phyloP scores from a whole-genome alignment of 2,113 vertebrate genomes.

The Scytalopus superciliaris region DNA sequence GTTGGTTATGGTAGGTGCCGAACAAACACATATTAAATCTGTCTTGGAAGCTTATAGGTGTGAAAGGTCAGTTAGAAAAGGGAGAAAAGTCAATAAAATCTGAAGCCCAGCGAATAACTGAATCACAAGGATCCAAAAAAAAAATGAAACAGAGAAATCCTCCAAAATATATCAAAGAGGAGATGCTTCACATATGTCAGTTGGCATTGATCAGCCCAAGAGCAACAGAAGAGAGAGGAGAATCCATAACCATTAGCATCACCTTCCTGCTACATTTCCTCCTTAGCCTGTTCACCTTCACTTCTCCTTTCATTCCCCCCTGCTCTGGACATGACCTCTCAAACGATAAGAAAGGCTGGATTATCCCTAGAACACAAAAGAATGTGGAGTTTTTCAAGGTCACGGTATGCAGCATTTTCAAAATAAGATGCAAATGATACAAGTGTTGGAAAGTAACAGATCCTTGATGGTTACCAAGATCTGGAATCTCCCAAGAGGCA shows the following conservation, averaged over 20 bases:
- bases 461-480: neutral
- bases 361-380: neutral
- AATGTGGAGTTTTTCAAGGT: neutral
- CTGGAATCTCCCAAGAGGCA: neutral
- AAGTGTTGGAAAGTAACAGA: neutral
- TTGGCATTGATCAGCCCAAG: neutral
- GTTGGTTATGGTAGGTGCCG: neutral
- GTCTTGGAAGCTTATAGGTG: neutral
- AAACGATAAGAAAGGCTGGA: neutral
- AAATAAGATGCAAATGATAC: neutral
- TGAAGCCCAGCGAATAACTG: neutral
- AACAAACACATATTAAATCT: slow-evolving; percentile 11
- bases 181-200: neutral
- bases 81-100: neutral
- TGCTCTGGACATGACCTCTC: neutral
- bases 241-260: neutral
- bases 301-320: neutral
- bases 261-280: neutral
- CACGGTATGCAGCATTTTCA: neutral
- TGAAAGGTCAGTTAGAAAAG: slow-evolving; percentile 23
- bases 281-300: neutral
- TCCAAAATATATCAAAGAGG: neutral
- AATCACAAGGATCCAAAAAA: neutral
- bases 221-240: neutral
- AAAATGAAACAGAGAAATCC: neutral